Conservation (phyloP, 2,113 vertebrate species). For the Charadrius vociferus region DNA sequence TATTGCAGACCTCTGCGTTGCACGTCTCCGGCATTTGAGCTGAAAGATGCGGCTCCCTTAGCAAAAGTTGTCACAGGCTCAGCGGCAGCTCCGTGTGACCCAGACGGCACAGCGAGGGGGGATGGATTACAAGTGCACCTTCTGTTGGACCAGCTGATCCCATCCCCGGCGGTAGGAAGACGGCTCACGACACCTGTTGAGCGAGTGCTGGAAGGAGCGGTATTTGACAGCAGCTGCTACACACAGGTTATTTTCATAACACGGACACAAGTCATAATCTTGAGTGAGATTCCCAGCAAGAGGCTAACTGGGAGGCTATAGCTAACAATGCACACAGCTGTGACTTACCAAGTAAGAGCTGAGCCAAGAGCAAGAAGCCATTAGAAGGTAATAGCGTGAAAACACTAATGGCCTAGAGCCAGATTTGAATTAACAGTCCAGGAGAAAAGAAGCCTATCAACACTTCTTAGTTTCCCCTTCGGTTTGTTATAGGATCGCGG, state of each 20-base stretch:
- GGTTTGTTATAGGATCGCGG: neutral
- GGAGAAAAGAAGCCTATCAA: slow-evolving; percentile 17
- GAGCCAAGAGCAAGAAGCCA: slow-evolving; percentile 56
- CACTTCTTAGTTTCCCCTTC: neutral
- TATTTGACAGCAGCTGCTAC: slow-evolving; percentile 17
- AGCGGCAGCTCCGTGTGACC: neutral
- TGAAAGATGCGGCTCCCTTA: neutral
- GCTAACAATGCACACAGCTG: slow-evolving; percentile 34
- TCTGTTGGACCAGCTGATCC: slow-evolving; percentile 60
- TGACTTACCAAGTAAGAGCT: neutral
- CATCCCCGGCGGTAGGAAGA: neutral
- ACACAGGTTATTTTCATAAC: neutral
- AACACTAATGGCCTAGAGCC: slow-evolving; percentile 46
- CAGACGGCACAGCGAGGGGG: neutral
- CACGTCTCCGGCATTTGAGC: neutral
- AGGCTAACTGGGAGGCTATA: slow-evolving; percentile 25
- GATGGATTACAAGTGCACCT: neutral
- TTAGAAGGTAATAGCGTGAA: slow-evolving; percentile 58
- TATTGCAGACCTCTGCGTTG: neutral
- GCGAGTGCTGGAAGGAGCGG: slow-evolving; percentile 15
- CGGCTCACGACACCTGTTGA: slow-evolving; percentile 12
- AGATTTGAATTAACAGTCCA: slow-evolving; percentile 49
- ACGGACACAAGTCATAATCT: slow-evolving; percentile 1
- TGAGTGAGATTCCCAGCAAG: slow-evolving; percentile 58
- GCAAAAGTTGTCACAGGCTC: neutral